Conservation (phyloP, 2,888 invertebrate species). For the Apeira syringaria region DNA sequence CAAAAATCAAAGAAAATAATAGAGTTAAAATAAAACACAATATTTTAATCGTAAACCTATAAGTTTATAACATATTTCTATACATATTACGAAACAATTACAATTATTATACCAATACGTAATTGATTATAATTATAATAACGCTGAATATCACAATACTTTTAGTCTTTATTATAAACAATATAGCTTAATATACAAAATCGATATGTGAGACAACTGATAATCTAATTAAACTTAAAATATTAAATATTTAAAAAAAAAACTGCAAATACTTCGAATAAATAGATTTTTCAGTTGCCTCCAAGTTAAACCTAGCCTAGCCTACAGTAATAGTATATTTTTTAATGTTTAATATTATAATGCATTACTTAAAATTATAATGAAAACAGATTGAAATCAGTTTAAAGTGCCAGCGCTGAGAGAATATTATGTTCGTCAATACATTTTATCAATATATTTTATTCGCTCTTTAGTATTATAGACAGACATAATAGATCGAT, state of each 20-base stretch:
- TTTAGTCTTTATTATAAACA: conserved; percentile 67
- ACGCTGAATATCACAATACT: conserved; percentile 78
- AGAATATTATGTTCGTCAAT: no score
- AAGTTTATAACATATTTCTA: conserved; percentile 58
- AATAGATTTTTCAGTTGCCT: not conserved
- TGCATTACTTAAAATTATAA: no score
- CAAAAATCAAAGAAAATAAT: no score
- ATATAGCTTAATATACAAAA: conserved; percentile 10
- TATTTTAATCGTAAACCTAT: conserved; percentile 43
- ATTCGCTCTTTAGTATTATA: no score
- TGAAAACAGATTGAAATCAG: no score
- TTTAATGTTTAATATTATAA: no score
- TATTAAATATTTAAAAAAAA: not conserved
- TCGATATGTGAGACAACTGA: conserved; percentile 23
- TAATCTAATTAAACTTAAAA: not conserved
- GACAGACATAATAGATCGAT: no score
- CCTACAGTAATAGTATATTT: no score
- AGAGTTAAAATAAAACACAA: conserved; percentile 57
- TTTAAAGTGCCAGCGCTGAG: no score
- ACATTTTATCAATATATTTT: no score
- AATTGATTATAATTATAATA: conserved; percentile 10
- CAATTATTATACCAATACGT: conserved; percentile 19
- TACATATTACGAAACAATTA: conserved; percentile 56
- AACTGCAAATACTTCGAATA: no score
- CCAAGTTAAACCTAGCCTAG: no score